These are phyloP conservation scores for Rafetus swinhoei DNA, from an alignment of 2,113 vertebrate genomes.

Conservation along the genomic window DNA sequence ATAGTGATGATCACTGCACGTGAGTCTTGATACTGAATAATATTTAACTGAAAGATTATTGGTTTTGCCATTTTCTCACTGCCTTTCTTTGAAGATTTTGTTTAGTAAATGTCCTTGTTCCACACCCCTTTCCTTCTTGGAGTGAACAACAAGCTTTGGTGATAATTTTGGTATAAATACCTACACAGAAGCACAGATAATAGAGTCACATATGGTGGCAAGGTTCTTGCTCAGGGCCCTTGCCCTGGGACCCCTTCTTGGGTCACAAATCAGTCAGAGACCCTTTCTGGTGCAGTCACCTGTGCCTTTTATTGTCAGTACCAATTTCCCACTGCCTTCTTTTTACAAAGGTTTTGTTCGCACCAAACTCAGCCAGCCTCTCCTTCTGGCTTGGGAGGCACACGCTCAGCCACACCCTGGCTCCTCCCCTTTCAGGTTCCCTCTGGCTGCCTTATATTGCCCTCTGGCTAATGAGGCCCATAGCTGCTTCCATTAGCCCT, in stretches of 20 bases:
- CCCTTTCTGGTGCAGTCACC: too few species aligned
- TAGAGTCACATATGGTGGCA: background rate
- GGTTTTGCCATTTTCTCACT: background rate
- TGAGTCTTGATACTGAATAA: accelerated
- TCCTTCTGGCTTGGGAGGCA: background rate
- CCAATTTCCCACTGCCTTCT: too few species aligned
- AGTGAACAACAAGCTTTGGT: background rate
- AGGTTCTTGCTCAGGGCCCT: too few species aligned
- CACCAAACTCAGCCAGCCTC: background rate
- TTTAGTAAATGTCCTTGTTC: background rate
- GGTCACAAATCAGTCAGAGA: too few species aligned
- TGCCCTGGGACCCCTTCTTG: too few species aligned
- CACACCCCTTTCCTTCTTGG: background rate
- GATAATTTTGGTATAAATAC: background rate
- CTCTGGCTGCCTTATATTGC: too few species aligned
- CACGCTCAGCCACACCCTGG: too few species aligned
- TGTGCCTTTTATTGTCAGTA: too few species aligned
- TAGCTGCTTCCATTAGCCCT: too few species aligned
- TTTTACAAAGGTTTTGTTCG: too few species aligned
- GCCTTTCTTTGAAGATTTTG: background rate
- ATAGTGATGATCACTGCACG: background rate
- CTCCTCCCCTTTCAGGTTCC: too few species aligned
- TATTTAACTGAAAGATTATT: background rate
- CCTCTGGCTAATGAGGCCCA: too few species aligned
- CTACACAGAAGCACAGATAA: accelerated